These are phyloP conservation scores for Radopholus similis DNA, from an alignment of 1,140 invertebrate species.

Conservation along the genomic window DNA sequence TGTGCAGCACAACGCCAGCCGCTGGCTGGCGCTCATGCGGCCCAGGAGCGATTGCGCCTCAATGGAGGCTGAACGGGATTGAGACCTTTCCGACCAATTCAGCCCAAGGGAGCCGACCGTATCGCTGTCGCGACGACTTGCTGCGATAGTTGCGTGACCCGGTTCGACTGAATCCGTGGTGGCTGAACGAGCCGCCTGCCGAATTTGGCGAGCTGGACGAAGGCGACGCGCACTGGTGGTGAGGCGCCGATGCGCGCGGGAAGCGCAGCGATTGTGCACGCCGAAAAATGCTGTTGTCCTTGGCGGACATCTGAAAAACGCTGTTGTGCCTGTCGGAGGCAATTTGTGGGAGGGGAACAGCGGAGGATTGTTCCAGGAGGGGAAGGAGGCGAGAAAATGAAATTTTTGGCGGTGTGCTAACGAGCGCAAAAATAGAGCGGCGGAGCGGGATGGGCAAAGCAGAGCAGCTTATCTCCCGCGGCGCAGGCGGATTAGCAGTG, in stretches of 20 bases:
- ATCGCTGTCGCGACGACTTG: conserved; percentile 19
- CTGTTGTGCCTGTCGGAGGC: no score
- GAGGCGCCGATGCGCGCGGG: not conserved
- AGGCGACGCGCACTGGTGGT: not conserved
- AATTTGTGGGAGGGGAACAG: no score
- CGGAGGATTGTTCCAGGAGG: no score
- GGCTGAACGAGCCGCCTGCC: not conserved
- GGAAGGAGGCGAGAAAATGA: no score
- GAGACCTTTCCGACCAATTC: not conserved
- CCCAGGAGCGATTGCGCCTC: conserved; percentile 24
- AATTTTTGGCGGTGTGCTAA: no score
- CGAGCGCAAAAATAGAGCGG: no score
- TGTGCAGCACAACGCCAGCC: conserved; percentile 21
- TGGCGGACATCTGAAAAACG: no score
- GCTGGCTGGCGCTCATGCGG: conserved; percentile 36
- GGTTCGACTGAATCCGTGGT: conserved; percentile 4
- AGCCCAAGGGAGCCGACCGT: not conserved
- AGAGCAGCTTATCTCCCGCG: no score
- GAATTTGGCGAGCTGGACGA: not conserved
- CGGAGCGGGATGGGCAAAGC: no score
- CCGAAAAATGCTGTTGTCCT: conserved; percentile 13
- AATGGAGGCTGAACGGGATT: conserved; percentile 8
- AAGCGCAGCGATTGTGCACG: conserved; percentile 30
- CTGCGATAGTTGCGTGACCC: conserved; percentile 13
- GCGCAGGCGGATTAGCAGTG: no score